These are phyloP conservation scores for Bucorvus abyssinicus DNA, from an alignment of 2,797 vertebrate genomes.

Conservation along the genomic window DNA sequence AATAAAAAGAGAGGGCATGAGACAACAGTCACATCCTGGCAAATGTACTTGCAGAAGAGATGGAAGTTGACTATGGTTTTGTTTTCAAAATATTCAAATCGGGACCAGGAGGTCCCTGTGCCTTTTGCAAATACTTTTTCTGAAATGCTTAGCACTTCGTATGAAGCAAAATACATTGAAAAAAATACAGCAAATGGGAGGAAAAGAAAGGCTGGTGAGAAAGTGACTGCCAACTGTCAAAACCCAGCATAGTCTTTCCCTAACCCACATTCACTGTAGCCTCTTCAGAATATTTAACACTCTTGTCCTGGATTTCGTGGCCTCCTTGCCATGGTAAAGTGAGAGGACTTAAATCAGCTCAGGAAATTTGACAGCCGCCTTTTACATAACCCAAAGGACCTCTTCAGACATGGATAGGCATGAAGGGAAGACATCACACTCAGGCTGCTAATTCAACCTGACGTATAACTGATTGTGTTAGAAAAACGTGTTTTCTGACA, in stretches of 20 bases:
- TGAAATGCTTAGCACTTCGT: background rate
- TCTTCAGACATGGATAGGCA: background rate
- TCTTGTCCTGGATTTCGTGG: background rate
- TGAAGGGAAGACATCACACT: background rate
- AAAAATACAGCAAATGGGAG: background rate
- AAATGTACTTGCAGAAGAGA: background rate
- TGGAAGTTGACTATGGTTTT: background rate
- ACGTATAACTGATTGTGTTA: background rate
- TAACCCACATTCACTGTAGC: background rate
- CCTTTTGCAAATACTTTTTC: background rate
- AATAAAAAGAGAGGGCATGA: conserved; percentile 3
- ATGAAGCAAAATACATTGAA: background rate
- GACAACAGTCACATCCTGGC: background rate
- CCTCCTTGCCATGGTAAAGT: background rate
- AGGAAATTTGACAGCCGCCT: background rate
- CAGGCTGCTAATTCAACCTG: conserved; percentile 1
- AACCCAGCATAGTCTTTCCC: background rate
- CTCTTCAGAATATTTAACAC: background rate
- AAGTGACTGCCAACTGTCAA: background rate
- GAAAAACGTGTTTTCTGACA: background rate
- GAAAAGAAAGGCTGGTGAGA: background rate
- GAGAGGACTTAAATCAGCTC: background rate
- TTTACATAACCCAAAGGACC: background rate
- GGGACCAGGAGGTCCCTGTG: background rate
- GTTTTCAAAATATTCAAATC: background rate